A percentile compares a stretch with the other conserved stretches of the same genome.
phyloP scores from a whole-genome alignment of 2,888 invertebrate genomes.

The Atethmia centrago region DNA sequence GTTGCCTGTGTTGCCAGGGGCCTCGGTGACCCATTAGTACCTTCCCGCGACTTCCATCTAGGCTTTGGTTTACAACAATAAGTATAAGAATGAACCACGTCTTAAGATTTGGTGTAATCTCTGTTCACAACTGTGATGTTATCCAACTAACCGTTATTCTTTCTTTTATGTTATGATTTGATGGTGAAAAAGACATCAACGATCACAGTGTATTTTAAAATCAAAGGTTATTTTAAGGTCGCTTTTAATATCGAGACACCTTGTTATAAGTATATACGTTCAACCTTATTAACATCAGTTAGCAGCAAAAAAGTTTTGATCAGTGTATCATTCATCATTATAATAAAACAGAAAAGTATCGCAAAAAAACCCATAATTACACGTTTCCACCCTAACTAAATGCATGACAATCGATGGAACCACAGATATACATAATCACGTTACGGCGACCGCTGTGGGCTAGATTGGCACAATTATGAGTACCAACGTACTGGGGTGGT shows the following conservation, averaged over 20 bases:
- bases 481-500: constrained; percentile 37
- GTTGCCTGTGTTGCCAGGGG: too few species aligned
- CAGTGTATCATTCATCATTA: neutral
- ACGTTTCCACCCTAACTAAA: constrained; percentile 34
- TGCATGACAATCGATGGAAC: constrained; percentile 47
- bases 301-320: neutral
- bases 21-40: too few species aligned
- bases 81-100: too few species aligned
- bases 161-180: too few species aligned
- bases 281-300: too few species aligned
- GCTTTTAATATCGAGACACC: too few species aligned
- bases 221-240: too few species aligned
- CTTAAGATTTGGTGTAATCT: too few species aligned
- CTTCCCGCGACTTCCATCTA: too few species aligned
- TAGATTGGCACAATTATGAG: constrained; percentile 82
- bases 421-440: constrained; percentile 64
- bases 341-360: constrained; percentile 4
- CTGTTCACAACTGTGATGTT: too few species aligned
- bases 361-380: constrained; percentile 23
- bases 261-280: neutral
- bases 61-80: too few species aligned
- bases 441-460: constrained; percentile 74
- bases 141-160: too few species aligned
- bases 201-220: neutral
- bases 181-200: constrained; percentile 10